Conservation (phyloP, 2,888 invertebrate genomes). For the Harmothoe impar region DNA sequence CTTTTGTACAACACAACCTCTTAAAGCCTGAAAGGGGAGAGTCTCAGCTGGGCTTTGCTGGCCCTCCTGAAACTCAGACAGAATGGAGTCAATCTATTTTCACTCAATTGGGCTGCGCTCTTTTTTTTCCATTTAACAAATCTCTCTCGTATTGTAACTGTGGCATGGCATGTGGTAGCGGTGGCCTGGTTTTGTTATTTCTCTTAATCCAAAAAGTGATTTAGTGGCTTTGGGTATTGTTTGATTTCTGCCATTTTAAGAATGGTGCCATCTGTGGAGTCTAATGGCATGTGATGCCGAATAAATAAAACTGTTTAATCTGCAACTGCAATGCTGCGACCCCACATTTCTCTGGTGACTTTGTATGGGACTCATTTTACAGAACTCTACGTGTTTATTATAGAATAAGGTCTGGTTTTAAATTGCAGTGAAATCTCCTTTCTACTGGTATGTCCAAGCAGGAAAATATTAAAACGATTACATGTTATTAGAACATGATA, state of each 20-base stretch:
- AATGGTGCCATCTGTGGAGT: background rate
- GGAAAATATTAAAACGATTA: too few species aligned
- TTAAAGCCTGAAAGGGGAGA: background rate
- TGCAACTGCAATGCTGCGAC: too few species aligned
- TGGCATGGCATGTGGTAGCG: background rate
- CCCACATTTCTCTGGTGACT: too few species aligned
- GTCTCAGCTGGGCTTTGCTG: conserved; percentile 41
- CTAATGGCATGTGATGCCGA: background rate
- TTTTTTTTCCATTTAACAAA: background rate
- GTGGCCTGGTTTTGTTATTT: background rate
- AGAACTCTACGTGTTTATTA: too few species aligned
- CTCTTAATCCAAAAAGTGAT: conserved; percentile 2
- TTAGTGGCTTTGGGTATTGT: conserved; percentile 3
- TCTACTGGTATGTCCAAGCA: too few species aligned
- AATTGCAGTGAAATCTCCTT: too few species aligned
- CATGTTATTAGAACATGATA: too few species aligned
- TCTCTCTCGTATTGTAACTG: conserved; percentile 1
- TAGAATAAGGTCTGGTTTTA: too few species aligned
- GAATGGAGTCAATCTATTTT: background rate
- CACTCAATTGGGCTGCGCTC: conserved; percentile 14
- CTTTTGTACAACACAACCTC: background rate
- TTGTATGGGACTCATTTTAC: too few species aligned
- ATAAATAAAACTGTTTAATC: background rate
- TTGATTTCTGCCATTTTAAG: conserved; percentile 23
- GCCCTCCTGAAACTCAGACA: background rate